Conservation (phyloP, 2,113 vertebrate genomes). For the Cyphomyrus discorhynchus region DNA sequence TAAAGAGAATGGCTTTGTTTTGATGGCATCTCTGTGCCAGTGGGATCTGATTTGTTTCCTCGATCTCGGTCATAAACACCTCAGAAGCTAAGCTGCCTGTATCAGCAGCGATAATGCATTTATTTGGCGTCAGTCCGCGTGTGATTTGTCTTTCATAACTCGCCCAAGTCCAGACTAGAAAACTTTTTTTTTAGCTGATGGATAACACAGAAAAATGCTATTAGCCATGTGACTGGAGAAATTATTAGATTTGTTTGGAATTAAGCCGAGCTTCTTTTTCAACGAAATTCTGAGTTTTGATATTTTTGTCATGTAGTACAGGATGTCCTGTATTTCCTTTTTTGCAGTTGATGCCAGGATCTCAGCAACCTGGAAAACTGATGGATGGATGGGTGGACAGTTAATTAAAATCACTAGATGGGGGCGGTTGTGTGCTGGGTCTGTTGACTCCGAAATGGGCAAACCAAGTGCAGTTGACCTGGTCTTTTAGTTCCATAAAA, state of each 20-base stretch:
- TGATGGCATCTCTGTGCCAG: constrained; percentile 23
- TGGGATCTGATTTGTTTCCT: constrained; percentile 24
- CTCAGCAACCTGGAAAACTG: not conserved
- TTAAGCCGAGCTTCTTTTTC: not conserved
- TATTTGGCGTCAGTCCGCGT: not conserved
- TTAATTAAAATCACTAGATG: not conserved
- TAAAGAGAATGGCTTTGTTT: constrained; percentile 58
- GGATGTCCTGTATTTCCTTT: not conserved
- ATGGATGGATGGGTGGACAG: not conserved
- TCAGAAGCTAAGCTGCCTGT: not conserved
- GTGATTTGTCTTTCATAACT: not conserved
- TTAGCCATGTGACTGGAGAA: not conserved
- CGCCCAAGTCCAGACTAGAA: not conserved
- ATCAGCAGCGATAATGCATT: not conserved
- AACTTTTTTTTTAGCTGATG: not conserved
- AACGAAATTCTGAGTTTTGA: not conserved
- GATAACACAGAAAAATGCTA: not conserved
- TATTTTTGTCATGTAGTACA: not conserved
- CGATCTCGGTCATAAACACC: constrained; percentile 2
- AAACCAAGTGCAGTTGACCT: not conserved
- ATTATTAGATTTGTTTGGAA: not conserved
- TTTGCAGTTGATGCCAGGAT: not conserved
- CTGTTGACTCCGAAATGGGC: not conserved
- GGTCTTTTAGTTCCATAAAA: not conserved
- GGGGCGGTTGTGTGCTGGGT: not conserved